Base-by-base conservation (phyloP, 2,888 invertebrate genomes). In the Andrena praecox region DNA sequence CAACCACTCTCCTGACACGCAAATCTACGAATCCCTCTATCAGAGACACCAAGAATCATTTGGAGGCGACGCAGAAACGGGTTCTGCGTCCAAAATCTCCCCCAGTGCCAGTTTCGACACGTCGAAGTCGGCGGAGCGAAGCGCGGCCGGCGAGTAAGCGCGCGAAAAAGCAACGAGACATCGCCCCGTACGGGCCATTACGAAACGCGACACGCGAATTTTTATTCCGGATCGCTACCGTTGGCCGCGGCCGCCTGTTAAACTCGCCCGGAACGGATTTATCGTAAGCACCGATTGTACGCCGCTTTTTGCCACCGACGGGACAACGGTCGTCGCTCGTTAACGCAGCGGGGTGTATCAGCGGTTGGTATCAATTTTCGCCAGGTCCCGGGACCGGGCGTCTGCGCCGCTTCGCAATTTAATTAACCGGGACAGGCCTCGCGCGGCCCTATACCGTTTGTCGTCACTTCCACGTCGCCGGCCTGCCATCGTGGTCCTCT, bases 281-380 rank as follows among this genome's bases (percentile, higher is more conserved):
- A 82, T 72, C 75, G 72, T 29, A 5, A 62, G 72, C 68, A 69
- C 72, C 56, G 78, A 76, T 72, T 76, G 83, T 74, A 27, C 71
- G 54, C 66, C 69, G 64, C 31, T 76, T 76, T 79, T 69, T 67
- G 75, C 78, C 78, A 76, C 52, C 69, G 56, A 68, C 50, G 27
- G 63, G 56, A 83, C 83, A 71, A 79, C 66, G 75, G 67, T 77
- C 69, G 77, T 59, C 63, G 75, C 72, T 85, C 82, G 77, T 87
- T 85, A 87, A 77, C 78, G 69, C 75, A 66, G 79, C 73, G 66
- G 72, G 73, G 63, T 50, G 69, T 76, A 76, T 82, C 74, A 66
- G 80, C 69, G 71, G 74, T 72, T 74, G 77, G 80, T 84, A 85
- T 85, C 85, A 85, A 84, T 85, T 85, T 84, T 75, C 67, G 67